Base-by-base conservation (phyloP, 1,140 invertebrate species). In the Metaphire vulgaris region DNA sequence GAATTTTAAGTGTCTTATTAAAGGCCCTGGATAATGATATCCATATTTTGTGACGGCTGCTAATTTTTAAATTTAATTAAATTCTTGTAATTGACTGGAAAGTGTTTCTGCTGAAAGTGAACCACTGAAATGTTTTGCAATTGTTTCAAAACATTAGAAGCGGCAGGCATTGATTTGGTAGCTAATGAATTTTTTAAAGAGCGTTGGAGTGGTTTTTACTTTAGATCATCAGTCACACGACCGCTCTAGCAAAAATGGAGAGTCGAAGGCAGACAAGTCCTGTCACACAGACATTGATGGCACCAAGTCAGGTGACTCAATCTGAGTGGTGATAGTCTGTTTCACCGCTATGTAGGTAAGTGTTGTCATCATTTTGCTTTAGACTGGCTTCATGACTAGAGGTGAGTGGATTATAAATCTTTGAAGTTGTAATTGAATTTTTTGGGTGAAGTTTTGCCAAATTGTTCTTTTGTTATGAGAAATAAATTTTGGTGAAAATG, bases 281-380 rank as follows among this genome's bases (percentile, higher is more conserved):
- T 6, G 21, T 6, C 41, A 21, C 41, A 56, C 41, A 56, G 41
- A 56, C 41, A 56, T 56, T 56, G 41, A 56, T 56, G 41, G 41
- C 41, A 21, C 41, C 41, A 56, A 56, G 41, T 56, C 41, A 56
- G 41, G 41, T 56, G 41, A 56, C 41, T 56, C 41, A 56, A 56
- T 56, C 41, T 56, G 41, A 56, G 41, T 56, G 41, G 41, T 56
- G 41, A 56, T 56, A 56, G 41, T 56, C 41, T 56, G 41, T 56
- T 56, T 56, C 41, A 56, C 41, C 41, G 41, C 41, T 56, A 6
- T 56, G 6, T 56, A 56, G 41, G 41, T 56, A 56, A 56, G 41
- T 56, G 41, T 56, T 21, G 41, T 56, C 21, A 56, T 56, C 41
- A 56, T 12, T 56, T 6, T 6, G 41, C 21, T 56, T 56, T 56